phyloP scores from a whole-genome alignment of 2,113 vertebrate species.

The Acanthisitta chloris region DNA sequence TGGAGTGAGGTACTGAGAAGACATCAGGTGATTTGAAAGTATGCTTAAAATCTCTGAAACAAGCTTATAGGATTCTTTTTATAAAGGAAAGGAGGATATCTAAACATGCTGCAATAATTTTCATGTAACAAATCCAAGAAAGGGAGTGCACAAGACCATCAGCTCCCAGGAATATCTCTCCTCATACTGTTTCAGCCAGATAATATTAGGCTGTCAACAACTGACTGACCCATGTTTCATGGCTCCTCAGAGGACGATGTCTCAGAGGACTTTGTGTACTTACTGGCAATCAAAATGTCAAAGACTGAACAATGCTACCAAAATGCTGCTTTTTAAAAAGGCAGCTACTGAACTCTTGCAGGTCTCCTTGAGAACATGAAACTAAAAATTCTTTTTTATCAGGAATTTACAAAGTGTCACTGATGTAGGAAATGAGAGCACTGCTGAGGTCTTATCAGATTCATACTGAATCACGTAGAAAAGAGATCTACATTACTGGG shows the following conservation, averaged over 20 bases:
- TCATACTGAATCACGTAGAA: not conserved
- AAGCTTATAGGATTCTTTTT: not conserved
- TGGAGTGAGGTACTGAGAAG: not conserved
- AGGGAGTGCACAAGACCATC: not conserved
- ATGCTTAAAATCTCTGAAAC: not conserved
- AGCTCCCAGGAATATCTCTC: not conserved
- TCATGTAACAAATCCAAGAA: not conserved
- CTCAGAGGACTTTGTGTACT: not conserved
- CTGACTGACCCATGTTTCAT: not conserved
- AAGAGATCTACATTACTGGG: not conserved
- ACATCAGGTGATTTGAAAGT: not conserved
- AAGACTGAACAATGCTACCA: not conserved
- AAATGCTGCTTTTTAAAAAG: not conserved
- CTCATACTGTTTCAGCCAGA: not conserved
- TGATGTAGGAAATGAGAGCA: not conserved
- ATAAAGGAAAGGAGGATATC: not conserved
- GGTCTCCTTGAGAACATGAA: not conserved
- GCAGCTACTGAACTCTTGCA: not conserved
- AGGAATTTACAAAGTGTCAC: not conserved
- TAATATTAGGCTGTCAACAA: not conserved
- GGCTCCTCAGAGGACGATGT: not conserved
- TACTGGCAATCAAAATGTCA: constrained; percentile 17
- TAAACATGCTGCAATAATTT: not conserved
- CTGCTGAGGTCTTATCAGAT: not conserved
- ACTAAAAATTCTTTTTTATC: not conserved